Conservation (phyloP, 1,140 invertebrate species). For the Zaprionus kolodkinae region DNA sequence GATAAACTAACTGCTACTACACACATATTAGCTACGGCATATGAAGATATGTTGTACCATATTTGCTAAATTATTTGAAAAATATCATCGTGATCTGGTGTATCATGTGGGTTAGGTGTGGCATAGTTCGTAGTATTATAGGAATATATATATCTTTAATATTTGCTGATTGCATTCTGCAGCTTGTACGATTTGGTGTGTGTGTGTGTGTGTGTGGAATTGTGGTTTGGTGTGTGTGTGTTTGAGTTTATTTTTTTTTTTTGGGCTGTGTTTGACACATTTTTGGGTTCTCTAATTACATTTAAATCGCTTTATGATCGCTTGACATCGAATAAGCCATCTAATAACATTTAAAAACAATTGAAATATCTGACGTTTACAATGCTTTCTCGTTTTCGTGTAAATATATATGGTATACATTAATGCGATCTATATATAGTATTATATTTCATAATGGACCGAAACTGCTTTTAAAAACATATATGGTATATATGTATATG, state of each 20-base stretch:
- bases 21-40: constrained; percentile 13
- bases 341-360: constrained; percentile 74
- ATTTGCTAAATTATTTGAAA: constrained; percentile 46
- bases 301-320: constrained; percentile 49
- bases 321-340: constrained; percentile 61
- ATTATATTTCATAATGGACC: constrained; percentile 77
- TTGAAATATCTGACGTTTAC: constrained; percentile 65
- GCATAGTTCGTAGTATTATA: neutral
- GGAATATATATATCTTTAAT: constrained; percentile 18
- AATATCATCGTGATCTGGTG: constrained; percentile 28
- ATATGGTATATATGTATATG: constrained; percentile 65
- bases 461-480: constrained; percentile 76
- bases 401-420: constrained; percentile 51
- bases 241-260: neutral
- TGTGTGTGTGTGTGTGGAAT: neutral
- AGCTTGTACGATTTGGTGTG: constrained; percentile 20
- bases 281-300: constrained; percentile 45
- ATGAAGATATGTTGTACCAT: constrained; percentile 8
- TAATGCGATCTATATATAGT: constrained; percentile 50
- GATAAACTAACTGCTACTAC: neutral
- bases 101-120: neutral
- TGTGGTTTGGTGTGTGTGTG: constrained; percentile 7
- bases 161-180: constrained; percentile 63
- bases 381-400: constrained; percentile 44
- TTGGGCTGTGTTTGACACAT: constrained; percentile 65